Evolutionary conservation across 1,140 invertebrate species (phyloP), one percentile per base, ranked within the genome.

Genomic region (Drosophila erecta): DNA sequence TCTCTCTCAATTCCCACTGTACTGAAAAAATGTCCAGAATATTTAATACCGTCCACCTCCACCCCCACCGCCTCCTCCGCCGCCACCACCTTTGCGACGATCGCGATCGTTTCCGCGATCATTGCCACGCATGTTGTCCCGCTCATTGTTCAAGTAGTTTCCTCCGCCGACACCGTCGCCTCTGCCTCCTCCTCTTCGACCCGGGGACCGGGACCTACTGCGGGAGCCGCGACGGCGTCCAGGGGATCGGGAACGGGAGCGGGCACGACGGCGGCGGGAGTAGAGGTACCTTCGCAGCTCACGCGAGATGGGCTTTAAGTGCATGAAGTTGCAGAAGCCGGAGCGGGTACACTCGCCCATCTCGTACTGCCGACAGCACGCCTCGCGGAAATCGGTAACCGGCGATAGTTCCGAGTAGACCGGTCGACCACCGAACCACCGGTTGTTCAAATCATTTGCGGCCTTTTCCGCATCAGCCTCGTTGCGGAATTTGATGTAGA

Each of bases 321-420:
- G 99, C 99, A 99, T 99, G 92, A 99, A 99, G 93, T 99, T 99
- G 93, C 99, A 99, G 93, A 99, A 99, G 47, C 98, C 99, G 90
- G 98, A 98, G 59, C 99, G 94, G 1, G 98, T 99, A 92, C 98
- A 99, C 93, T 99, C 98, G 4, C 98, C 98, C 97, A 99, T 98
- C 94, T 99, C 98, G 93, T 99, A 99, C 93, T 99, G 99, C 50
- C 99, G 95, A 92, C 99, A 99, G 92, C 99, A 99, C 20, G 98
- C 98, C 94, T 99, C 99, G 86, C 98, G 94, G 92, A 99, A 99
- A 93, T 99, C 99, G 60, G 99, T 99, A 0, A 99, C 99, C 1
- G 99, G 98, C 12, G 98, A 99, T 35, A 99, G 93, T 93, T 99
- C 99, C 1, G 98, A 98, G 93, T 99, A 99, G 47, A 99, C 97